Conservation (phyloP, 30 jellyfish, hydroid and myxozoan species). For the Nemopilema nomurai region DNA sequence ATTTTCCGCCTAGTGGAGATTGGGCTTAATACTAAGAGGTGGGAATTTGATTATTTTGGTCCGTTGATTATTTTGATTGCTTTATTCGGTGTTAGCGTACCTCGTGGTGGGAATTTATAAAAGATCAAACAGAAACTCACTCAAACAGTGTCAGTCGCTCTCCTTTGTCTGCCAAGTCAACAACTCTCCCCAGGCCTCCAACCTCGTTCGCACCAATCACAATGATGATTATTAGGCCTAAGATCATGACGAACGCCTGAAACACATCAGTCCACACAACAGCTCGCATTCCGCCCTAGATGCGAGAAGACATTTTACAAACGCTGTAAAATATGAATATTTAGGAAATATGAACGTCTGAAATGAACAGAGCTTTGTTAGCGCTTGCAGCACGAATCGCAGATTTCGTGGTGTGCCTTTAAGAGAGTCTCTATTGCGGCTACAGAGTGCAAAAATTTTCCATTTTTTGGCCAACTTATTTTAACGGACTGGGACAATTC, state of each 20-base stretch:
- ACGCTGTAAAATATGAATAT: no score
- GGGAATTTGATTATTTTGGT: no score
- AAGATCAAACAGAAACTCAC: slow-evolving; percentile 7
- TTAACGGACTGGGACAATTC: no score
- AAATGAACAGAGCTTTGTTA: no score
- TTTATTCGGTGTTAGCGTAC: not conserved
- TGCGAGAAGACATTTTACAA: not conserved
- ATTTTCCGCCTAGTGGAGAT: no score
- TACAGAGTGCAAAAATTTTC: no score
- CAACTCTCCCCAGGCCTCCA: slow-evolving; percentile 59
- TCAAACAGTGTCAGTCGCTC: slow-evolving; percentile 58
- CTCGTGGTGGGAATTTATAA: not conserved
- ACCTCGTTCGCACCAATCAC: slow-evolving; percentile 68
- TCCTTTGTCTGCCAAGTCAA: slow-evolving; percentile 62
- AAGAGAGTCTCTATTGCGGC: no score
- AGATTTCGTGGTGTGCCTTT: no score
- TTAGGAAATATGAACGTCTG: no score
- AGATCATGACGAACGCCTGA: slow-evolving; percentile 65
- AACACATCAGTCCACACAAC: slow-evolving; percentile 89
- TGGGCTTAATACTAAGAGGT: no score
- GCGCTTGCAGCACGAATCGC: no score
- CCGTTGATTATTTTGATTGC: not conserved
- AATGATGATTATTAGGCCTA: slow-evolving; percentile 61
- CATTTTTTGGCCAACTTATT: no score
- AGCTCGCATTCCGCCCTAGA: slow-evolving; percentile 87